Evolutionary conservation across 1,140 invertebrate genomes (phyloP), one percentile per base, ranked within the genome.

Genomic region (Drosophila varians): DNA sequence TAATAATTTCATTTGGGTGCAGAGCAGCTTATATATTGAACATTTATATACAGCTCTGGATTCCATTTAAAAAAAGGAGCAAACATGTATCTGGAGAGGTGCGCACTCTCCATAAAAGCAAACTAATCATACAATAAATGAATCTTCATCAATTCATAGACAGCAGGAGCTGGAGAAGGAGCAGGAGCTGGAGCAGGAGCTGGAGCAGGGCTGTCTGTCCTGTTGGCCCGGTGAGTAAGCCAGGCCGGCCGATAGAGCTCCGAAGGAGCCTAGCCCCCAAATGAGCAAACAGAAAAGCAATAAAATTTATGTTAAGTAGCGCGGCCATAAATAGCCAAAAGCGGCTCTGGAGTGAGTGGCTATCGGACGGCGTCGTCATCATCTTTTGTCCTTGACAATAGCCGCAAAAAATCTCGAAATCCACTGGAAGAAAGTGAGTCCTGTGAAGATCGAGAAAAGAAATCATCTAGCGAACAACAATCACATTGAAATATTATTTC

Each of bases 221-320:
- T 66, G 61, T 31, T 79, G 80, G 68, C 54, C 55, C 58, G 68
- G 61, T 73, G 80, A 84, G 71, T 74, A 84, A 84, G 84, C 62
- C 61, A 46, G 66, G 12, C 61, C 51, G 66, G 12, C 8, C 43
- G n/a, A n/a, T 34, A 47, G 21, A 38, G 36, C 36, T 38, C 31
- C 14, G 8, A 8, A 25, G 16, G 21, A 12, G 54, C 23, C 61
- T 64, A 25, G 57, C 60, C 65, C 74, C 72, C 61, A 84, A 84
- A 84, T 84, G 79, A 84, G 80, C 79, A 66, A 79, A 79, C 42
- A 72, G 79, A 69, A 86, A 70, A 65, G 82, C 80, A 86, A 86
- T 87, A 86, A 86, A 86, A 86, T 86, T 86, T 86, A 86, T 86
- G 80, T 86, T 86, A 86, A 86, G 80, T 86, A 86, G 80, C 80